Evolutionary conservation across 2,113 vertebrate species (phyloP).

Genomic region (Alligator sinensis): DNA sequence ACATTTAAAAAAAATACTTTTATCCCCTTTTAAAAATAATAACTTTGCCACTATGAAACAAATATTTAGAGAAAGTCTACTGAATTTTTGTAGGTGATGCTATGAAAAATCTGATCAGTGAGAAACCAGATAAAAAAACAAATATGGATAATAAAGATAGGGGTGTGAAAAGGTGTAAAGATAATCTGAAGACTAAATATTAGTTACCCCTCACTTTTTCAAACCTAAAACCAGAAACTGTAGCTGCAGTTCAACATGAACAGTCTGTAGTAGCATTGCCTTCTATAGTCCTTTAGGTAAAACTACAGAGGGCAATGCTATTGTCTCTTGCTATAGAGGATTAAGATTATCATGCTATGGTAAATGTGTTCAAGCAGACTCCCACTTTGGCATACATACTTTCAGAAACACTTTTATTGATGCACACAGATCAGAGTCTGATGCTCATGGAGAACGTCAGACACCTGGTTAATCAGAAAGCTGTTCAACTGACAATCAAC

Average conservation of each 20-base stretch:
- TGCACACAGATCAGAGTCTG: too few relatives aligned
- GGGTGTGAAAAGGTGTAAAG: background rate
- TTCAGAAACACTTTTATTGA: background rate
- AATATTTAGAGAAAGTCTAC: background rate
- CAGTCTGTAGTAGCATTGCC: too few relatives aligned
- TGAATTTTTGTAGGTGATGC: background rate
- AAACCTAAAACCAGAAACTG: background rate
- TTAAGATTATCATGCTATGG: background rate
- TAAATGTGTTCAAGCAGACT: background rate
- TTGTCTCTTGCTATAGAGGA: background rate
- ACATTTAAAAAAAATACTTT: background rate
- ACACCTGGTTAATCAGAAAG: background rate
- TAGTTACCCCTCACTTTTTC: background rate
- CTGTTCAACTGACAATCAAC: background rate
- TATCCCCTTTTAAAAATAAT: background rate
- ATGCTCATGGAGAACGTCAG: background rate
- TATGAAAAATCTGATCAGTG: background rate
- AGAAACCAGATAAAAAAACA: background rate
- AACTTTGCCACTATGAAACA: background rate
- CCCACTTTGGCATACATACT: background rate
- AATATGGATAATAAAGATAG: background rate
- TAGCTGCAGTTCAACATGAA: too few relatives aligned
- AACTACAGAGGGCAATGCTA: background rate
- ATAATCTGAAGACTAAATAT: background rate
- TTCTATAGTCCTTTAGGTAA: too few relatives aligned